phyloP scores from a whole-genome alignment of 1,140 invertebrate species.

The Branchinecta lindahli region DNA sequence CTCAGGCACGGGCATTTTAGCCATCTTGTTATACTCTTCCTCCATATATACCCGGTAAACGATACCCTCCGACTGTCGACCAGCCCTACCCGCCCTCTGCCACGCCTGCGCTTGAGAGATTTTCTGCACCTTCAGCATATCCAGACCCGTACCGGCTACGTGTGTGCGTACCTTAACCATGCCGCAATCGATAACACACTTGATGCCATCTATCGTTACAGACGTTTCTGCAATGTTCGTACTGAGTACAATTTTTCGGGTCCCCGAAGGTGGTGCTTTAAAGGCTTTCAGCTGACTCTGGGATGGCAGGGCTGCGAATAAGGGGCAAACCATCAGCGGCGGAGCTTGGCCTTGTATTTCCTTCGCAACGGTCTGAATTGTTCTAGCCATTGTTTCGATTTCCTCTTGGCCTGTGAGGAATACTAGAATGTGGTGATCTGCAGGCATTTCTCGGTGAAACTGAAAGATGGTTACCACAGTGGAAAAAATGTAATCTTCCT shows the following conservation, averaged over 20 bases:
- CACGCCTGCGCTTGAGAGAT: constrained; percentile 82
- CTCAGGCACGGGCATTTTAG: constrained; percentile 61
- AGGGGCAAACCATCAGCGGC: constrained; percentile 50
- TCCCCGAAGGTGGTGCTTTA: constrained; percentile 42
- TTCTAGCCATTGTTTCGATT: constrained; percentile 71
- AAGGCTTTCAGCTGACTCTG: constrained; percentile 64
- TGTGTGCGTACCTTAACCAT: constrained; percentile 78
- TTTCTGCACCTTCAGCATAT: constrained; percentile 60
- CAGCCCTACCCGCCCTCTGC: constrained; percentile 79
- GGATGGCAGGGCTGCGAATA: constrained; percentile 66
- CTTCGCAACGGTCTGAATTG: constrained; percentile 55
- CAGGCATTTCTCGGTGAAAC: constrained; percentile 64
- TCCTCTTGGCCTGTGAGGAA: constrained; percentile 98
- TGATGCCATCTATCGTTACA: constrained; percentile 79
- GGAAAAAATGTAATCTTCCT: constrained; percentile 69
- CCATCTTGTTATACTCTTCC: constrained; percentile 49
- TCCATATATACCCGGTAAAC: constrained; percentile 71
- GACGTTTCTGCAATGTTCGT: constrained; percentile 98
- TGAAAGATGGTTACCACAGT: constrained; percentile 76
- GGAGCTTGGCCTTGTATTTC: constrained; percentile 36
- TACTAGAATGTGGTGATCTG: constrained; percentile 75
- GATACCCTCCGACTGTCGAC: constrained; percentile 60
- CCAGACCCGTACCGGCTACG: constrained; percentile 63
- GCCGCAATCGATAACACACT: constrained; percentile 86
- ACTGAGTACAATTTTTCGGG: constrained; percentile 78